A percentile compares a stretch with the other conserved stretches of the same genome.
Conservation (phyloP, 2,888 invertebrate genomes). For the Melanostoma scalare region DNA sequence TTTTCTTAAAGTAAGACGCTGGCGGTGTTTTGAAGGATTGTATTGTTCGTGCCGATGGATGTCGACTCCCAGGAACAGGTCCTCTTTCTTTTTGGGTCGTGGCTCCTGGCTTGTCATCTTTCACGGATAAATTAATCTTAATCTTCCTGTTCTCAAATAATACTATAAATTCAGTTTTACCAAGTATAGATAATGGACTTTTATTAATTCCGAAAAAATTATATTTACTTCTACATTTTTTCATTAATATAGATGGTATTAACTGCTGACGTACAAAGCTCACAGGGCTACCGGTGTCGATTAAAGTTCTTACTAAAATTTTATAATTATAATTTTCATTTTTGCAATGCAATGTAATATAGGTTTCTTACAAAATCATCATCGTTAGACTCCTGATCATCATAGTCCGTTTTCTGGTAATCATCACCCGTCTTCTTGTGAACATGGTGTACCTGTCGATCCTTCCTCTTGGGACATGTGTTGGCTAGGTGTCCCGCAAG, state of each 20-base stretch:
- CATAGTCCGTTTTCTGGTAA: background rate
- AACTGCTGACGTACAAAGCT: constrained; percentile 16
- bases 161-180: constrained; percentile 7
- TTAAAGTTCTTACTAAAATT: constrained; percentile 12
- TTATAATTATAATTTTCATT: constrained; percentile 6
- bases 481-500: constrained; percentile 18
- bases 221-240: constrained; percentile 8
- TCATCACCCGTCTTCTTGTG: background rate
- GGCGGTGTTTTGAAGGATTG: too few relatives aligned
- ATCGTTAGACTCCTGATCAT: background rate
- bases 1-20: too few relatives aligned
- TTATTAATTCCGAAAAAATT: constrained; percentile 48
- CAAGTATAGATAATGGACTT: constrained; percentile 26
- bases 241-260: constrained; percentile 21
- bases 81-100: too few relatives aligned
- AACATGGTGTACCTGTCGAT: background rate
- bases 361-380: constrained; percentile 20
- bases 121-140: constrained; percentile 49
- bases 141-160: constrained; percentile 39
- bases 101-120: too few relatives aligned
- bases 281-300: constrained; percentile 24
- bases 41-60: too few relatives aligned
- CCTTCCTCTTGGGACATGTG: background rate
- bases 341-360: background rate
- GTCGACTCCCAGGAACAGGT: too few relatives aligned